These are phyloP conservation scores for Callospermophilus lateralis DNA, from an alignment of 2,113 vertebrate species.

Conservation along the genomic window DNA sequence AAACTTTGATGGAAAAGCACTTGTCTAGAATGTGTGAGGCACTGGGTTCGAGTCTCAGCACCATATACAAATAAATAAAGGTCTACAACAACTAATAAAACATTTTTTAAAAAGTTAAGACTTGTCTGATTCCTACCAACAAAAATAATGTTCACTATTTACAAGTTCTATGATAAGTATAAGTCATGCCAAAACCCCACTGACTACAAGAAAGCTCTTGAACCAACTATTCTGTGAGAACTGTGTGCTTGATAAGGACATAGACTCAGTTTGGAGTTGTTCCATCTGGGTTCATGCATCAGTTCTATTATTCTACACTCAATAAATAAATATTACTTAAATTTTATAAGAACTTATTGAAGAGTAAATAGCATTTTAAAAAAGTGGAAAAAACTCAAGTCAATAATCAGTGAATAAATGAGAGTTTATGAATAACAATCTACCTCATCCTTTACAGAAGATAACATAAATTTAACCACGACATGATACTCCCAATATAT, in stretches of 20 bases:
- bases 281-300: not conserved
- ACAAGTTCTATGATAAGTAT: not conserved
- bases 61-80: too few relatives aligned
- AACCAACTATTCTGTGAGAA: constrained; percentile 13
- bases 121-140: not conserved
- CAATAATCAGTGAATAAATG: not conserved
- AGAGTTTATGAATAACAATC: not conserved
- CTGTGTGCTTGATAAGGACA: not conserved
- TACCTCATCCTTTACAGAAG: constrained; percentile 13
- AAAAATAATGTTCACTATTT: not conserved
- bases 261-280: not conserved
- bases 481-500: not conserved
- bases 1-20: too few relatives aligned
- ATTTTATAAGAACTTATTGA: not conserved
- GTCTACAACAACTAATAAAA: too few relatives aligned
- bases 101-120: not conserved
- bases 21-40: too few relatives aligned
- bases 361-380: not conserved
- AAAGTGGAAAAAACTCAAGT: not conserved
- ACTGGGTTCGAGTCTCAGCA: too few relatives aligned
- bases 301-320: not conserved
- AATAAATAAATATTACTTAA: constrained; percentile 18
- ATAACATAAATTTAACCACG: not conserved
- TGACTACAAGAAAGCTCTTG: not conserved
- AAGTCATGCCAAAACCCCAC: not conserved